phyloP scores from a whole-genome alignment of 2,888 invertebrate genomes.

The Lypha dubia region DNA sequence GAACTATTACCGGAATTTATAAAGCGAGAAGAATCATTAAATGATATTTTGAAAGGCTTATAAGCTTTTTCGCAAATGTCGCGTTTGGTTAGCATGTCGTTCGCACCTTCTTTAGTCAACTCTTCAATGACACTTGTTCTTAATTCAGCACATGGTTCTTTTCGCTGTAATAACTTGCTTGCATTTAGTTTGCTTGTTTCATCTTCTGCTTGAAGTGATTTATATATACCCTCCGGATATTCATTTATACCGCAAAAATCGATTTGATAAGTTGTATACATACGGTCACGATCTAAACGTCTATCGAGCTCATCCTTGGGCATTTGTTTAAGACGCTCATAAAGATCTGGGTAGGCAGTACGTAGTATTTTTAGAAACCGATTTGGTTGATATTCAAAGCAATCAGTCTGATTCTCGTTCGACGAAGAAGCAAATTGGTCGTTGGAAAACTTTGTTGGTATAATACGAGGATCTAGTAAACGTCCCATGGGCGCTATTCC shows the following conservation, averaged over 20 bases:
- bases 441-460: constrained; percentile 77
- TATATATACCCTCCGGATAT: constrained; percentile 80
- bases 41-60: constrained; percentile 79
- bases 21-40: constrained; percentile 77
- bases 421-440: constrained; percentile 77
- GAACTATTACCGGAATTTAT: constrained; percentile 78
- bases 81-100: constrained; percentile 65
- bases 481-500: constrained; percentile 81
- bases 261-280: constrained; percentile 85
- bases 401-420: constrained; percentile 73
- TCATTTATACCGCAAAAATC: constrained; percentile 84
- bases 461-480: constrained; percentile 79
- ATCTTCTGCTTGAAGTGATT: constrained; percentile 76
- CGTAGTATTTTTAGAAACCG: constrained; percentile 80
- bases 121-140: constrained; percentile 78
- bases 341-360: constrained; percentile 85
- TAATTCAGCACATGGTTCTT: constrained; percentile 78
- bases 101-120: constrained; percentile 73
- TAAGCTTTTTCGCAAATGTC: constrained; percentile 77
- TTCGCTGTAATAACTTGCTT: constrained; percentile 74
- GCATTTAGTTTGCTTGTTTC: constrained; percentile 75
- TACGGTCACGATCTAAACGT: constrained; percentile 84
- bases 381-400: constrained; percentile 80
- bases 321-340: constrained; percentile 84
- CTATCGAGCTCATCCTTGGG: constrained; percentile 84